Evolutionary conservation across 2,797 vertebrate genomes (phyloP).

Genomic region (Macroramphosus scolopax): DNA sequence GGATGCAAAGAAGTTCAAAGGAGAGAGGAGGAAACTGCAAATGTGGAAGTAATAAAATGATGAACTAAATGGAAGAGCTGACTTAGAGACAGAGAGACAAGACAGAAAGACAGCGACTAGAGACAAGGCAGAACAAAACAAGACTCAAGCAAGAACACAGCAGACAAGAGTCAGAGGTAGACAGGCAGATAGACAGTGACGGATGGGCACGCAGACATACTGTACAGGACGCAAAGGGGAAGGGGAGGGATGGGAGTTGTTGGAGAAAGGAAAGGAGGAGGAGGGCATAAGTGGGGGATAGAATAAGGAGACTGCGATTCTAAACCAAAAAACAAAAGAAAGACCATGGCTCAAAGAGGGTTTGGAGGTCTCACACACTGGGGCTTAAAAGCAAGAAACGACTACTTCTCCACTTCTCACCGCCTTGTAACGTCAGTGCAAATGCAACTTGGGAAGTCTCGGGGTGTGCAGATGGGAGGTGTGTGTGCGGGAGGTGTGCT

Average conservation of each 20-base stretch:
- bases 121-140: slow-evolving; percentile 60
- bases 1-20: slow-evolving; percentile 61
- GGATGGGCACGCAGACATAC: slow-evolving; percentile 81
- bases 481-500: slow-evolving; percentile 17
- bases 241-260: slow-evolving; percentile 44
- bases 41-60: slow-evolving; percentile 48
- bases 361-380: slow-evolving; percentile 79
- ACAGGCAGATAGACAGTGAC: slow-evolving; percentile 76
- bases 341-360: slow-evolving; percentile 70
- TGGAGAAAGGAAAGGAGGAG: slow-evolving; percentile 56
- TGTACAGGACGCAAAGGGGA: slow-evolving; percentile 73
- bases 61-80: slow-evolving; percentile 64
- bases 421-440: slow-evolving; percentile 46
- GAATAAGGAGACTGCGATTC: slow-evolving; percentile 70
- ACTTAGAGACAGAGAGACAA: slow-evolving; percentile 63
- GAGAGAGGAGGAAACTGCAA: slow-evolving; percentile 51
- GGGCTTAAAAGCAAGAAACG: slow-evolving; percentile 80
- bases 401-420: slow-evolving; percentile 48
- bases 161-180: slow-evolving; percentile 76
- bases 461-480: slow-evolving; percentile 35
- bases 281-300: slow-evolving; percentile 64
- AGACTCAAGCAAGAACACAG: slow-evolving; percentile 71
- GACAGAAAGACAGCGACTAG: slow-evolving; percentile 63
- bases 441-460: slow-evolving; percentile 28
- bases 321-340: slow-evolving; percentile 60